Evolutionary conservation across 2,113 vertebrate species (phyloP).

Genomic region (Gnathonemus longibarbis): DNA sequence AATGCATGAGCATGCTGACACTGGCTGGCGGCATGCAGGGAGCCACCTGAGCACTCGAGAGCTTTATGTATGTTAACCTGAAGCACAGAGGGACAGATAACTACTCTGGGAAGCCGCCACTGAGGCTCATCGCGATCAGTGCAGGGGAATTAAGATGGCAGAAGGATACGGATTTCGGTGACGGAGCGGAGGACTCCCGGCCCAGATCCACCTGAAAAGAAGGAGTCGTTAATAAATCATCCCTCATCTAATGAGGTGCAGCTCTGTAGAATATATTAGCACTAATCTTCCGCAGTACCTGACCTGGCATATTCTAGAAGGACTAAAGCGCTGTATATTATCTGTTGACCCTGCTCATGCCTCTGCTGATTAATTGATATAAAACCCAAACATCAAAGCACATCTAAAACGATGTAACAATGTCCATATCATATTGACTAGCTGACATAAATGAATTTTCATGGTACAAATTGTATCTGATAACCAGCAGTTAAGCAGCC

Average conservation of each 20-base stretch:
- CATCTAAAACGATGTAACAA: conserved; percentile 45
- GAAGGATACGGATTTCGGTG: conserved; percentile 97
- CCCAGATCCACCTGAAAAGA: conserved; percentile 58
- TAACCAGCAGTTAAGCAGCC: conserved; percentile 2
- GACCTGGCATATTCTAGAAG: not conserved
- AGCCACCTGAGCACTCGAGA: not conserved
- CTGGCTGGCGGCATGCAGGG: not conserved
- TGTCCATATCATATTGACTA: conserved; percentile 54
- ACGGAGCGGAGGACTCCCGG: conserved; percentile 71
- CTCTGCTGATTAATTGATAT: not conserved
- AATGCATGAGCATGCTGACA: conserved; percentile 9
- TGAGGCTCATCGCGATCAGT: not conserved
- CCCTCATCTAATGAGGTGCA: not conserved
- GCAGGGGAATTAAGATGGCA: conserved; percentile 8
- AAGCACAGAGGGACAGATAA: not conserved
- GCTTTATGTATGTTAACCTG: not conserved
- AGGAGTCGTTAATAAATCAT: conserved; percentile 45
- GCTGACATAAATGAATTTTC: conserved; percentile 46
- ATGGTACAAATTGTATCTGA: conserved; percentile 51
- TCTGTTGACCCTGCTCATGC: conserved; percentile 34
- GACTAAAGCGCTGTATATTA: not conserved
- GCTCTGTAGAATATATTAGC: conserved; percentile 3
- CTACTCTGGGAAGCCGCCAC: not conserved
- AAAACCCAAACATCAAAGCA: conserved; percentile 11
- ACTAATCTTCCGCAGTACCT: not conserved